Base-by-base conservation (phyloP, 2,888 invertebrate genomes). In the Phortica magna region DNA sequence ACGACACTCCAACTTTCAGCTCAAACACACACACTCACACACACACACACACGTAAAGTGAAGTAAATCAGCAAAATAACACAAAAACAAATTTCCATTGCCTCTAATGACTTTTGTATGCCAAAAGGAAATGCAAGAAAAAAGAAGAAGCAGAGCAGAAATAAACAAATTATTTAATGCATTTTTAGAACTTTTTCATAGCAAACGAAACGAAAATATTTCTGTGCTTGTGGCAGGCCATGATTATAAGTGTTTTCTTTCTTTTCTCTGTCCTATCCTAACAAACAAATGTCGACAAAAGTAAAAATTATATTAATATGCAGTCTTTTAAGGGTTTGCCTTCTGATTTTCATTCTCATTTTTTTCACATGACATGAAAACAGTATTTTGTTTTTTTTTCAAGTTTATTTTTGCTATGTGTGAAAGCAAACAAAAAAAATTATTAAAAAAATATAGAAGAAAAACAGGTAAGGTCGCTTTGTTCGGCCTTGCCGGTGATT, bases 271-370 rank as follows among this genome's bases (percentile, higher is more conserved):
- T 6, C 41, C 42, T 77, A 75, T 81, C 77, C 78, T 73, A 48
- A 22, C 65, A 74, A 17, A 39, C 57, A 76, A 73, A 79, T 81
- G 79, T 76, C 81, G 76, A 77, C 75, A 76, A 76, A 81, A 80
- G 80, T 85, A 85, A 88, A 89, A 88, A 89, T 88, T 89, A 87
- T 88, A 89, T 89, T 89, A 89, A 89, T 89, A 89, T 88, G 81
- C 88, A 84, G 84, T 76, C 87, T 82, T 31, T 80, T 81, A 79
- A 83, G 82, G 17, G 17, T 61, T 61, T 61, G 22, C 84, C 83
- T 81, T 78, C 79, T 75, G 71, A 73, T 75, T 73, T 77, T 76
- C 73, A 79, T 70, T 22, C 73, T 61, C 19, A 75, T 79, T 79
- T 80, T 80, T 83, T 84, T 84, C 65, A 65, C 42, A 43, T 67